Evolutionary conservation across 2,113 vertebrate species (phyloP), one percentile per base, ranked within the genome.

Genomic region (Paracanthobrama guichenoti): DNA sequence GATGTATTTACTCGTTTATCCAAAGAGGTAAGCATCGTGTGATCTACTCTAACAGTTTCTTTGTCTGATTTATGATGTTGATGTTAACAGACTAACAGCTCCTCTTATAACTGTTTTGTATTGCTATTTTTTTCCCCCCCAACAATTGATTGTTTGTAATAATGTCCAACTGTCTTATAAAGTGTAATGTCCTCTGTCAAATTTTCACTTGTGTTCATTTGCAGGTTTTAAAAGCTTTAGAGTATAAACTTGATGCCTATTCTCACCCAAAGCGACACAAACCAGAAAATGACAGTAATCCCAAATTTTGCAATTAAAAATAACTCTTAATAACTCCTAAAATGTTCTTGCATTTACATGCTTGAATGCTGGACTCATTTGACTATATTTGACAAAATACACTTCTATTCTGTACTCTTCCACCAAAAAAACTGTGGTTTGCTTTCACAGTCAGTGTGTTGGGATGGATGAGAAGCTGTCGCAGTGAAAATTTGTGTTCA

Each of bases 1-100:
- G 98, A 99, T 94, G 97, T 99, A 89, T 98, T 99, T 95, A 99
- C 97, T 84, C 96, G 98, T 94, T 97, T 99, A 96, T 99, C 98
- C 95, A 99, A 98, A 98, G 97, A 99, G 96, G 98, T 98, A 95
- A 95, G 95, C 92, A 83, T 71, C 87, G n/a, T 76, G 64, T 85
- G 77, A 87, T 60, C 46, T 26, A 26, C 78, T 64, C 64, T 78
- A 77, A 57, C 44, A 1, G 9, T 14, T 82, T 71, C 31, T 48
- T 55, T 71, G 64, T 31, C 35, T 73, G 66, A 73, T 72, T 71
- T 57, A 26, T 31, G 26, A 28, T 64, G 48, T 55, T 76, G 42
- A 50, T n/a, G 44, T 31, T 55, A 53, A 31, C 46, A 55, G 73
- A 55, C 69, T 44, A 73, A 73, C 35, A 44, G 24, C 24, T 62